phyloP scores from a whole-genome alignment of 2,888 invertebrate species.

The Coremacera marginata region DNA sequence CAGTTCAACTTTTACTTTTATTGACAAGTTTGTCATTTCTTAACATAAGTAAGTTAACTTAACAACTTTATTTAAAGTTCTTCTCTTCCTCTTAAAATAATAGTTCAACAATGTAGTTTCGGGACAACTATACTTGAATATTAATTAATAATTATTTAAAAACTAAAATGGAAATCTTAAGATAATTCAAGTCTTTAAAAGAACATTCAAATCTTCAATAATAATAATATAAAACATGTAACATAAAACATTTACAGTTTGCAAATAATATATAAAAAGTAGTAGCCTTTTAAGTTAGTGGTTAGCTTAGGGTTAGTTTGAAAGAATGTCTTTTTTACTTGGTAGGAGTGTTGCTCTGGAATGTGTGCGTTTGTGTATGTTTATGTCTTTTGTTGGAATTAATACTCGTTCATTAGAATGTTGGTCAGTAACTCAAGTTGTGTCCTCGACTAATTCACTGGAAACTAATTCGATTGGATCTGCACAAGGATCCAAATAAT shows the following conservation, averaged over 20 bases:
- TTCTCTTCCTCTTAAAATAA: no score
- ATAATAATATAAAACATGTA: not conserved
- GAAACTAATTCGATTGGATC: conserved; percentile 35
- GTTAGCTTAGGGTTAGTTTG: no score
- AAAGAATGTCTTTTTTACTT: not conserved
- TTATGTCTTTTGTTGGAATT: conserved; percentile 22
- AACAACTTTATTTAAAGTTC: no score
- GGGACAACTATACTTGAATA: not conserved
- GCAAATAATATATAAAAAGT: not conserved
- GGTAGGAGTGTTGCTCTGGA: conserved; percentile 24
- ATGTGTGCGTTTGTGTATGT: conserved; percentile 33
- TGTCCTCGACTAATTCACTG: conserved; percentile 42
- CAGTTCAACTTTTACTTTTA: not conserved
- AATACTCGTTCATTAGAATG: conserved; percentile 11
- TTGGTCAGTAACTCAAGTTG: conserved; percentile 14
- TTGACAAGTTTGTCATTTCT: not conserved
- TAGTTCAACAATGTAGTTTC: not conserved
- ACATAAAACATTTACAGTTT: not conserved
- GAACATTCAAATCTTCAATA: not conserved
- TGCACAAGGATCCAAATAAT: not conserved
- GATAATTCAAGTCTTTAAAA: conserved; percentile 60
- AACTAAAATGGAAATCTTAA: conserved; percentile 49
- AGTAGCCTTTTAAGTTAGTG: no score
- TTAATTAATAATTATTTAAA: not conserved
- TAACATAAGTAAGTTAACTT: not conserved